Conservation (phyloP, 2,113 vertebrate species). For the Ariopsis seemanni region DNA sequence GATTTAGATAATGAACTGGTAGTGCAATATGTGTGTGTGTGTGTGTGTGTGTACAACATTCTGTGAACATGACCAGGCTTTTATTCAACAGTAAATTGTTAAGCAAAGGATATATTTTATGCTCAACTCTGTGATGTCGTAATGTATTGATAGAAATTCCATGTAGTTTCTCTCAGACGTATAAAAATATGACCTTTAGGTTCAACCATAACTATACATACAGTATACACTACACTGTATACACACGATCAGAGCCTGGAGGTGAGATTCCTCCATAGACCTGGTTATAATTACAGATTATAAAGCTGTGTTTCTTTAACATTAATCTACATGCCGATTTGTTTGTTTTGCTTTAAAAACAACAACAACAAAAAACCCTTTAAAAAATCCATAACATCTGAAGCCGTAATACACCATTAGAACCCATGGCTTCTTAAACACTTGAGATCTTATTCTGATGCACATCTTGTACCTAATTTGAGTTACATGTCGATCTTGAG, state of each 20-base stretch:
- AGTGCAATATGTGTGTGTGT: background rate
- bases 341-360: too few species aligned
- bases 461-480: background rate
- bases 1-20: background rate
- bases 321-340: too few species aligned
- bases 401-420: too few species aligned
- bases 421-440: too few species aligned
- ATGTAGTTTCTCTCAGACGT: background rate
- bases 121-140: background rate
- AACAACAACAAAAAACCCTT: too few species aligned
- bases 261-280: background rate
- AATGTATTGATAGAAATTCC: background rate
- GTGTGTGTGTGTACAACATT: background rate
- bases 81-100: background rate
- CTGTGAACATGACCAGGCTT: background rate
- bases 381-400: too few species aligned
- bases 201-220: background rate
- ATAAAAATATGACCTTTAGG: background rate
- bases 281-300: too few species aligned
- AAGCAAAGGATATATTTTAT: background rate
- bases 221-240: too few species aligned
- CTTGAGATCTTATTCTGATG: background rate
- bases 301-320: too few species aligned
- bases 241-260: background rate
- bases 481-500: too few species aligned